Conservation (phyloP, 2,113 vertebrate species). For the Hypocryptadius cinnamomeus region DNA sequence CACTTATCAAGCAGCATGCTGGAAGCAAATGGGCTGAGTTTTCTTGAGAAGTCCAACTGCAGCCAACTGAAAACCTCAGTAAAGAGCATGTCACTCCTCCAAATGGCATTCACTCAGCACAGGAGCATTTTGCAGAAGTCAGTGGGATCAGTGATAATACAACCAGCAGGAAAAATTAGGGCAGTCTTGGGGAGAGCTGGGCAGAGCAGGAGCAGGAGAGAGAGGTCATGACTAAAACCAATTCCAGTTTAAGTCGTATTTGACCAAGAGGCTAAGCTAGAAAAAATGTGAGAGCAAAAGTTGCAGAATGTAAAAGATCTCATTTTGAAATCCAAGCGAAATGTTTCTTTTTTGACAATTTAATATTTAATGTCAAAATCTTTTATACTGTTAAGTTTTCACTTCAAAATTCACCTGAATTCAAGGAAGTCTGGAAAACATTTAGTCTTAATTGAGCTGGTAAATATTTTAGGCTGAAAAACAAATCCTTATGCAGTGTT, state of each 20-base stretch:
- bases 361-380: background rate
- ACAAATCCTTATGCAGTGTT: background rate
- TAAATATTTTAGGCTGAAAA: background rate
- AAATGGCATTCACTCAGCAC: background rate
- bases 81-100: background rate
- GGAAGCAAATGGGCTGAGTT: background rate
- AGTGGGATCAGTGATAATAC: background rate
- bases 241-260: background rate
- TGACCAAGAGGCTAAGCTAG: background rate
- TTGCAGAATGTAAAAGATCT: background rate
- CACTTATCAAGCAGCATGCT: background rate
- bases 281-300: background rate
- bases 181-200: background rate
- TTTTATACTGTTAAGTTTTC: background rate
- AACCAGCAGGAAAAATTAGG: background rate
- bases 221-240: background rate
- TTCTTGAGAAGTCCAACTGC: background rate
- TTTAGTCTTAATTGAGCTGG: background rate
- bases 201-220: background rate
- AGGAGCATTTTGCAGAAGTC: background rate
- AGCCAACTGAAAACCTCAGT: background rate
- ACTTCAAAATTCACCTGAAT: background rate
- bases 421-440: background rate
- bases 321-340: background rate
- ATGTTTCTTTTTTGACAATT: background rate